Conservation (phyloP, 2,113 vertebrate species). For the Mobula birostris region DNA sequence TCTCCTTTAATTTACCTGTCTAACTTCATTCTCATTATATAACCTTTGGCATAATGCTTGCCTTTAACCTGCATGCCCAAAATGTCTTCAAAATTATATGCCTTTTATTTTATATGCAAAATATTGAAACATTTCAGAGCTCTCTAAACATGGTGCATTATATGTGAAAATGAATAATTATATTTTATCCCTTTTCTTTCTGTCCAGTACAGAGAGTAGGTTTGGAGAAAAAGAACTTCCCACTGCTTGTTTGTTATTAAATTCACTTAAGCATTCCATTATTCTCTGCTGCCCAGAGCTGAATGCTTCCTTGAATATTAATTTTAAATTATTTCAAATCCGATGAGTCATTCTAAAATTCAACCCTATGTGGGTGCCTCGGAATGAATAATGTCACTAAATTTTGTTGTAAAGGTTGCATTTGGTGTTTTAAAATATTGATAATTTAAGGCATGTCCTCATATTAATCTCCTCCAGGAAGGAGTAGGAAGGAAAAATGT, state of each 20-base stretch:
- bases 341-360: not conserved
- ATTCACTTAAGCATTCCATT: not conserved
- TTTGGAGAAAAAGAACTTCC: no score
- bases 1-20: not conserved
- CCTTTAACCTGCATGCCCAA: not conserved
- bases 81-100: not conserved
- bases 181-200: not conserved
- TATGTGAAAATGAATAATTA: not conserved
- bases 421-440: not conserved
- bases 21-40: not conserved
- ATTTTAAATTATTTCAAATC: constrained; percentile 11
- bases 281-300: not conserved
- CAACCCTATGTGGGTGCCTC: not conserved
- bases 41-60: not conserved
- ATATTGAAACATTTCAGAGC: not conserved
- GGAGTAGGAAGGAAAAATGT: not conserved
- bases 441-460: not conserved
- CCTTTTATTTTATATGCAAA: not conserved
- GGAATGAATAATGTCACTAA: not conserved
- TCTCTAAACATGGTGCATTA: not conserved
- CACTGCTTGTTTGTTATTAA: no score
- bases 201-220: not conserved
- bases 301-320: not conserved
- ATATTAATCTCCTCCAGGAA: constrained; percentile 6
- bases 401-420: not conserved